Evolutionary conservation across 2,113 vertebrate genomes (phyloP).

Genomic region (Sigmodon hispidus): DNA sequence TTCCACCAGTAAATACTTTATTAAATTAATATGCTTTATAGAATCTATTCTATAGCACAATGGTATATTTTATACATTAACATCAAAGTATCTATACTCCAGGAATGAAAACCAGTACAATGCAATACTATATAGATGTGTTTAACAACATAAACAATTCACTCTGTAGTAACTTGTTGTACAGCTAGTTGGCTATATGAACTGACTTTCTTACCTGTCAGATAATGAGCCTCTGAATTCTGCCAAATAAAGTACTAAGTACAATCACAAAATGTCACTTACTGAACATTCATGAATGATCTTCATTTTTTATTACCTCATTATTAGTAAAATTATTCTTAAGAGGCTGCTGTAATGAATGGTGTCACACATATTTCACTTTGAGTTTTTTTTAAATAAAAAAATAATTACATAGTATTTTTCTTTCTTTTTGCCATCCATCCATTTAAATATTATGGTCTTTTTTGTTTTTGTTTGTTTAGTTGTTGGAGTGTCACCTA

Average conservation of each 20-base stretch:
- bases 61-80: conserved; percentile 43
- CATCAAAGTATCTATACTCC: conserved; percentile 66
- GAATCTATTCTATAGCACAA: not conserved
- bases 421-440: not conserved
- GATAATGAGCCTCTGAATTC: not conserved
- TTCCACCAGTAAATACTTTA: conserved; percentile 35
- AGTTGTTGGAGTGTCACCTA: not conserved
- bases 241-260: conserved; percentile 11
- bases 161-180: conserved; percentile 25
- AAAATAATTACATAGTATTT: not conserved
- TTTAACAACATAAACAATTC: conserved; percentile 66
- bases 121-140: conserved; percentile 53
- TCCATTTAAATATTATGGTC: not conserved
- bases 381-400: not conserved
- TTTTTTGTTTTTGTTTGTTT: not conserved
- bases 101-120: conserved; percentile 27
- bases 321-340: not conserved
- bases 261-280: not conserved
- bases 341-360: not conserved
- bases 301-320: conserved; percentile 30
- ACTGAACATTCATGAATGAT: not conserved
- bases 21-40: conserved; percentile 43
- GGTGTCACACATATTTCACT: not conserved
- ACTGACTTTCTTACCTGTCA: conserved; percentile 39
- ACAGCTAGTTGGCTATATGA: not conserved